These are phyloP conservation scores for Oxytorus armatus DNA, from an alignment of 2,888 invertebrate genomes.

Conservation along the genomic window DNA sequence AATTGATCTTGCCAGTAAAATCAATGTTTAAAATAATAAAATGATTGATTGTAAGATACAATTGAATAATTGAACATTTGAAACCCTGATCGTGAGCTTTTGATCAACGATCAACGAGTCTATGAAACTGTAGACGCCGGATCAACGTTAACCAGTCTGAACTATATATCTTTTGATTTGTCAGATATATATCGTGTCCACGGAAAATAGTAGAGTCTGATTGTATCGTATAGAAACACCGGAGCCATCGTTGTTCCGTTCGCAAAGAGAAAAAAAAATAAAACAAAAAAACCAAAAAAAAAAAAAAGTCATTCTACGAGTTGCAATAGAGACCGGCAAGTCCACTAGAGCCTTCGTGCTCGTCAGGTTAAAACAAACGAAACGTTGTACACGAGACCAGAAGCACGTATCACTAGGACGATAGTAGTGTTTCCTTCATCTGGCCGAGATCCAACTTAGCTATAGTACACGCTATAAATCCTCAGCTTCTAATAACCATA, in stretches of 20 bases:
- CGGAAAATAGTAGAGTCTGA: background rate
- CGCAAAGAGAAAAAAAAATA: conserved; percentile 39
- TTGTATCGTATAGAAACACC: conserved; percentile 25
- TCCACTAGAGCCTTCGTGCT: conserved; percentile 38
- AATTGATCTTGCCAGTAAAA: background rate
- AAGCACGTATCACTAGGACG: conserved; percentile 32
- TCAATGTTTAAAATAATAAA: conserved; percentile 6
- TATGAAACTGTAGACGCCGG: background rate
- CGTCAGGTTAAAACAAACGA: conserved; percentile 45
- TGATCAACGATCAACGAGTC: background rate
- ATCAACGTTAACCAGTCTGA: background rate
- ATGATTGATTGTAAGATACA: background rate
- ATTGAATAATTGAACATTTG: conserved; percentile 16
- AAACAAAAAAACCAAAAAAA: too few relatives aligned
- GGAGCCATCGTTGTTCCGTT: conserved; percentile 32
- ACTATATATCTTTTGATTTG: conserved; percentile 8
- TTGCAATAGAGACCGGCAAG: conserved; percentile 45
- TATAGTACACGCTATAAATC: conserved; percentile 23
- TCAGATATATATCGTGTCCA: background rate
- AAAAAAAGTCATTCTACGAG: conserved; percentile 26
- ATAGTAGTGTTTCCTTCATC: conserved; percentile 65
- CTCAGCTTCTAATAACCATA: conserved; percentile 62
- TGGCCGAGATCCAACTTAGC: conserved; percentile 74
- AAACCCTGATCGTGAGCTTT: background rate
- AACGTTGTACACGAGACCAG: conserved; percentile 64